phyloP scores from a whole-genome alignment of 2,888 invertebrate genomes.

The Eristalinus sepulchralis region DNA sequence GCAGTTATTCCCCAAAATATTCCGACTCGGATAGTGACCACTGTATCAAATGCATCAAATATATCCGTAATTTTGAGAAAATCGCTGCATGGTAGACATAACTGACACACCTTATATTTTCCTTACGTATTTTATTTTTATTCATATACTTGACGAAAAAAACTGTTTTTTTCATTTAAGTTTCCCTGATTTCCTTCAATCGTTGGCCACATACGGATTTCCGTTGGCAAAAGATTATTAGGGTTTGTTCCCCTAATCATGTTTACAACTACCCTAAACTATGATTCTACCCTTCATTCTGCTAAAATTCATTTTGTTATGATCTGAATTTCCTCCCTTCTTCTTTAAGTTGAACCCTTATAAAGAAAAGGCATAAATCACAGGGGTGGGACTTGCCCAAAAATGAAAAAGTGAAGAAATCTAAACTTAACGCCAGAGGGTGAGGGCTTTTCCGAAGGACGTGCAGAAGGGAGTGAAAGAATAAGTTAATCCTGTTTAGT shows the following conservation, averaged over 20 bases:
- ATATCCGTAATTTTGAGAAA: too few relatives aligned
- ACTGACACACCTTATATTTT: too few relatives aligned
- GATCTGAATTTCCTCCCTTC: background rate
- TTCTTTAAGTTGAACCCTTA: background rate
- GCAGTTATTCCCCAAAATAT: too few relatives aligned
- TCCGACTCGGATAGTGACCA: too few relatives aligned
- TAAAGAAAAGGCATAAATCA: background rate
- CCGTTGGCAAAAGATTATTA: background rate
- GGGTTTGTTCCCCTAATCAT: background rate
- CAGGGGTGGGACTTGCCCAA: background rate
- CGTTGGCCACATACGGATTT: background rate
- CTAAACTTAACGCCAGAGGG: background rate
- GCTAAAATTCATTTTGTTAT: background rate
- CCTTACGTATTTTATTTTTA: too few relatives aligned
- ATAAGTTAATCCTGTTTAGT: too few relatives aligned
- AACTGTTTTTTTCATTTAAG: background rate
- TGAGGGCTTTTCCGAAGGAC: background rate
- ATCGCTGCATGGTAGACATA: too few relatives aligned
- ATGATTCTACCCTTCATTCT: background rate
- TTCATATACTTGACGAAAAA: too few relatives aligned
- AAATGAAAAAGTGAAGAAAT: background rate
- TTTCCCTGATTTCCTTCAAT: background rate
- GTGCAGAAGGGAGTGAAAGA: background rate
- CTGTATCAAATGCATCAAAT: too few relatives aligned
- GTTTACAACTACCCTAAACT: background rate